These are phyloP conservation scores for Chiloscyllium plagiosum DNA, from an alignment of 2,113 vertebrate genomes.

Conservation along the genomic window DNA sequence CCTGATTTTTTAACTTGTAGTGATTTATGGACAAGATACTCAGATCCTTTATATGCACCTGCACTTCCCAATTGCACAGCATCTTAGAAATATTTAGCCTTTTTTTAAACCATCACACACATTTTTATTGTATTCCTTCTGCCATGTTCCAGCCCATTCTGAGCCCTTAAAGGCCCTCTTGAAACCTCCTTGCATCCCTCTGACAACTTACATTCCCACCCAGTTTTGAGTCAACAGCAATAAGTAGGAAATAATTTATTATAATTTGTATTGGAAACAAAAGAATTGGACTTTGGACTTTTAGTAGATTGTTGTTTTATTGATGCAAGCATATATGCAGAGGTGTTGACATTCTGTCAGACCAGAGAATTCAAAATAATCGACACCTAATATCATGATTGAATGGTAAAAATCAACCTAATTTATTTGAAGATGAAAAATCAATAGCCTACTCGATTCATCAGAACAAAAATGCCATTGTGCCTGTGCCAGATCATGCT, in stretches of 20 bases:
- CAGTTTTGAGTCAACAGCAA: no score
- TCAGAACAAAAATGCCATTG: slow-evolving; percentile 56
- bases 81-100: no score
- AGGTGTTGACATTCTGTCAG: slow-evolving; percentile 58
- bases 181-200: no score
- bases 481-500: slow-evolving; percentile 51
- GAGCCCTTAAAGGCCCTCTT: no score
- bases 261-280: background rate
- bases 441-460: slow-evolving; percentile 90
- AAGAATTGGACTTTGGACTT: slow-evolving; percentile 6
- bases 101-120: no score
- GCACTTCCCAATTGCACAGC: no score
- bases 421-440: slow-evolving; percentile 80
- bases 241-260: background rate
- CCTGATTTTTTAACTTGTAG: no score
- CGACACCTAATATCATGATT: slow-evolving; percentile 83
- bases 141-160: no score
- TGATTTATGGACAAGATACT: no score
- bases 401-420: slow-evolving; percentile 73
- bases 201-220: no score
- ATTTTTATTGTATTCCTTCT: no score
- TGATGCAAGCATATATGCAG: slow-evolving; percentile 48
- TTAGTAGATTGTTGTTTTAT: slow-evolving; percentile 51
- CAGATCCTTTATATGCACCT: no score
- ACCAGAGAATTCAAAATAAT: slow-evolving; percentile 67